These are phyloP conservation scores for Hydrolagus colliei DNA, from an alignment of 2,797 vertebrate genomes.

Conservation along the genomic window DNA sequence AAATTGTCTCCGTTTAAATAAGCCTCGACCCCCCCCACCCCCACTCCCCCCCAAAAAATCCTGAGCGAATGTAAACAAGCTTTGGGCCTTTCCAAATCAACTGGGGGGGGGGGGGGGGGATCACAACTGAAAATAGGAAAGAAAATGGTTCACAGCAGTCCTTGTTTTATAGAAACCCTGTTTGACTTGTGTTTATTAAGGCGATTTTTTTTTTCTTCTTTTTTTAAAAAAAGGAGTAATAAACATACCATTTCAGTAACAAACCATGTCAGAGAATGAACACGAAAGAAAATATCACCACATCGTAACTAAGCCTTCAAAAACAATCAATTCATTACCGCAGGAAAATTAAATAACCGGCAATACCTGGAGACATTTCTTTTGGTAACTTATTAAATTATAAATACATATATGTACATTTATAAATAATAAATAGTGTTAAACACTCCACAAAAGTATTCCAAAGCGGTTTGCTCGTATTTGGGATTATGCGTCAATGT, in stretches of 20 bases:
- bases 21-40: not conserved
- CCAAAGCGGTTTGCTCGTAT: slow-evolving; percentile 58
- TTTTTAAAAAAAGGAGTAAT: not conserved
- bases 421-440: slow-evolving; percentile 63
- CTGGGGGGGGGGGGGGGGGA: no score
- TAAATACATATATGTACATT: slow-evolving; percentile 42
- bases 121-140: not conserved
- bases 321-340: slow-evolving; percentile 35
- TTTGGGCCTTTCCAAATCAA: not conserved
- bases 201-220: slow-evolving; percentile 40
- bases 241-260: not conserved
- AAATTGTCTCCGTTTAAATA: slow-evolving; percentile 1
- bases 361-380: slow-evolving; percentile 39
- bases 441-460: slow-evolving; percentile 45
- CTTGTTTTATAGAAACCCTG: slow-evolving; percentile 19
- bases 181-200: slow-evolving; percentile 47
- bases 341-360: slow-evolving; percentile 44
- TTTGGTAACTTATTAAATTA: slow-evolving; percentile 23
- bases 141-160: slow-evolving; percentile 23
- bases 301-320: slow-evolving; percentile 45
- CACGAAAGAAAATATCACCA: slow-evolving; percentile 44
- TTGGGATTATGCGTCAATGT: slow-evolving; percentile 46
- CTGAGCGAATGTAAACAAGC: slow-evolving; percentile 19
- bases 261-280: slow-evolving; percentile 39
- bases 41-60: not conserved